Evolutionary conservation across 2,888 invertebrate genomes (phyloP).

Genomic region (Drosophila limbata): DNA sequence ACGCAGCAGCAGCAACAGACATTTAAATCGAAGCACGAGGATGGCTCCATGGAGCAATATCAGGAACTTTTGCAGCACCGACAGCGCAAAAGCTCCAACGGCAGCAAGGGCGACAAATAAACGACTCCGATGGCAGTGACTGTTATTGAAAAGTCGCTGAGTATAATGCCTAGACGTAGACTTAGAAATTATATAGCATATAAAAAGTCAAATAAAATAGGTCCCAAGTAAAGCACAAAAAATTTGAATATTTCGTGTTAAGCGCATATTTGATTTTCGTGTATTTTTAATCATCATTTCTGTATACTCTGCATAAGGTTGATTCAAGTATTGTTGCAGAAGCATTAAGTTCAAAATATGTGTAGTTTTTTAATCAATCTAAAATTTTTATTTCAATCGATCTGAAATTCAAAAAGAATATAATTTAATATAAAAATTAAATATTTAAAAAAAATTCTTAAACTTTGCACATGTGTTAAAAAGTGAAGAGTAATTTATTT

Average conservation of each 20-base stretch:
- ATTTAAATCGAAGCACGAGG: slow-evolving; percentile 83
- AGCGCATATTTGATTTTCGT: slow-evolving; percentile 74
- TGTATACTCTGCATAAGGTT: slow-evolving; percentile 26
- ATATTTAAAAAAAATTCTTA: neutral
- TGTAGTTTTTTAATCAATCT: neutral
- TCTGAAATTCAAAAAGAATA: neutral
- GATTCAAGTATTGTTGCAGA: neutral
- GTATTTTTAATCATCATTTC: slow-evolving; percentile 32
- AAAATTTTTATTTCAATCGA: neutral
- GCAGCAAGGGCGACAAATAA: slow-evolving; percentile 65
- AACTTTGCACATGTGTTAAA: neutral
- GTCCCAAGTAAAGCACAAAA: slow-evolving; percentile 60
- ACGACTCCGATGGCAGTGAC: slow-evolving; percentile 17
- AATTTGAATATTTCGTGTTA: slow-evolving; percentile 83
- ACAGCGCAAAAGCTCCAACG: slow-evolving; percentile 70
- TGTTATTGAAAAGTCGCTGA: slow-evolving; percentile 67
- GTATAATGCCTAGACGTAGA: slow-evolving; percentile 37
- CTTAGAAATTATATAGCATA: slow-evolving; percentile 65
- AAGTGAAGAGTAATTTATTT: neutral
- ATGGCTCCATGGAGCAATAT: slow-evolving; percentile 87
- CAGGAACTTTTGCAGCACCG: slow-evolving; percentile 84
- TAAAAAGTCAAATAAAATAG: slow-evolving; percentile 72
- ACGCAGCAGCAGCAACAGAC: slow-evolving; percentile 42
- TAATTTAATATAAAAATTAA: neutral
- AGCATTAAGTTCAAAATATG: neutral